These are phyloP conservation scores for Mesocentrotus franciscanus DNA, from an alignment of 53 echinoderm and acorn worm genomes.

Conservation along the genomic window DNA sequence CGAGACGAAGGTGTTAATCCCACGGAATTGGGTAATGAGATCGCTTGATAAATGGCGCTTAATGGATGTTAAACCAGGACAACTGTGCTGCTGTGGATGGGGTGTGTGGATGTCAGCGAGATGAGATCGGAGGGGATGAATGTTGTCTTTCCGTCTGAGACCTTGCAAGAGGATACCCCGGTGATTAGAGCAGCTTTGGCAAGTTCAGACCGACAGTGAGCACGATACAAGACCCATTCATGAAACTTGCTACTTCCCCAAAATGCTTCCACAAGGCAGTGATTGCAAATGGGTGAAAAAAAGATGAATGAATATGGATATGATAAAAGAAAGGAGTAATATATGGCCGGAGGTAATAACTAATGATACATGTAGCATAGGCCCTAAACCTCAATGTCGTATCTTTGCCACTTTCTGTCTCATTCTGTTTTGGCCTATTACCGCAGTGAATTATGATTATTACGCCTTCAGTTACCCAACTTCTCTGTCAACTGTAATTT, in stretches of 20 bases:
- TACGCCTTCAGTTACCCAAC: not conserved
- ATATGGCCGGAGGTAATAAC: not conserved
- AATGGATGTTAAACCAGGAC: constrained; percentile 45
- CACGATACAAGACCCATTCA: not conserved
- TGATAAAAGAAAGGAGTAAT: not conserved
- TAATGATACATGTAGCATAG: not conserved
- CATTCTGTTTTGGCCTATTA: not conserved
- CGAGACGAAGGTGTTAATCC: constrained; percentile 33
- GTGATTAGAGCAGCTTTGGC: not conserved
- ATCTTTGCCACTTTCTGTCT: too few species aligned
- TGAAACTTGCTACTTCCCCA: not conserved
- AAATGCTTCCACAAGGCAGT: not conserved
- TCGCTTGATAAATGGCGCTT: constrained; percentile 25
- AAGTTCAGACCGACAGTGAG: not conserved
- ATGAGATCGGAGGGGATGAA: not conserved
- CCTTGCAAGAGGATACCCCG: constrained; percentile 31
- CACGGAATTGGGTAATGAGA: constrained; percentile 63
- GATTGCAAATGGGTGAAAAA: not conserved
- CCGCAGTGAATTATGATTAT: not conserved
- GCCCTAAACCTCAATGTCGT: too few species aligned
- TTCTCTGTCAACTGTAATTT: not conserved
- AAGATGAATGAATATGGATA: not conserved
- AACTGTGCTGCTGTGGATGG: constrained; percentile 10
- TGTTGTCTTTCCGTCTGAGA: constrained; percentile 53
- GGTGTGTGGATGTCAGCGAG: not conserved